These are phyloP conservation scores for Cephalopachus bancanus DNA, from an alignment of 2,797 vertebrate genomes.

Conservation along the genomic window DNA sequence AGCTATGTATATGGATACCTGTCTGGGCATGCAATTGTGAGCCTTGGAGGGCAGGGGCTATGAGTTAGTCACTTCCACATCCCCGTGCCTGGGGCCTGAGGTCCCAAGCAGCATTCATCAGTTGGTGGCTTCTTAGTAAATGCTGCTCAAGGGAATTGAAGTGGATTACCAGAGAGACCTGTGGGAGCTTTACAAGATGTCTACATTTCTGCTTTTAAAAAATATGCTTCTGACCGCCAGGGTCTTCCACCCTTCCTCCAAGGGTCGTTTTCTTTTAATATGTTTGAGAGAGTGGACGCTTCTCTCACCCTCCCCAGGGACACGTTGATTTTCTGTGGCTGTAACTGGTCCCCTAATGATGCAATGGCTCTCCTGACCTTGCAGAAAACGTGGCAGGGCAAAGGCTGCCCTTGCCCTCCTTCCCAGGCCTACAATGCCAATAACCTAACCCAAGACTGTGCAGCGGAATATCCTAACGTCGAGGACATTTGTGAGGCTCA, in stretches of 20 bases:
- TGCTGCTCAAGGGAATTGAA: background rate
- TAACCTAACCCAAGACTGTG: background rate
- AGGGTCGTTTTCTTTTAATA: background rate
- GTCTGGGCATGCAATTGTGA: background rate
- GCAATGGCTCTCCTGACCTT: background rate
- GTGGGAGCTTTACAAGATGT: background rate
- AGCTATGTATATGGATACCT: background rate
- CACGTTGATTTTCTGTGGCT: background rate
- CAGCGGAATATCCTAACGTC: background rate
- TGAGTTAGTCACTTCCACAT: background rate
- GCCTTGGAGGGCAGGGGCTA: background rate
- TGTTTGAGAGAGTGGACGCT: background rate
- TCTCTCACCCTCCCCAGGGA: background rate
- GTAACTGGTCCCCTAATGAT: background rate
- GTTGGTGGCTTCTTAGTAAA: background rate
- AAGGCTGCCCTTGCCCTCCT: background rate
- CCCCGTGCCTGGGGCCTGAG: background rate
- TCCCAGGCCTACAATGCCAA: background rate
- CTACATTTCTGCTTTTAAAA: slow-evolving; percentile 27
- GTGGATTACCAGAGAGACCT: background rate
- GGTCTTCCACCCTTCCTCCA: background rate
- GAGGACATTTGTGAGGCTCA: too few relatives aligned
- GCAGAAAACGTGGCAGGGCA: background rate
- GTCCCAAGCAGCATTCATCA: background rate
- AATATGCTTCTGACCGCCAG: background rate